Conservation (phyloP, 2,888 invertebrate species). For the Chrysina gloriosa region DNA sequence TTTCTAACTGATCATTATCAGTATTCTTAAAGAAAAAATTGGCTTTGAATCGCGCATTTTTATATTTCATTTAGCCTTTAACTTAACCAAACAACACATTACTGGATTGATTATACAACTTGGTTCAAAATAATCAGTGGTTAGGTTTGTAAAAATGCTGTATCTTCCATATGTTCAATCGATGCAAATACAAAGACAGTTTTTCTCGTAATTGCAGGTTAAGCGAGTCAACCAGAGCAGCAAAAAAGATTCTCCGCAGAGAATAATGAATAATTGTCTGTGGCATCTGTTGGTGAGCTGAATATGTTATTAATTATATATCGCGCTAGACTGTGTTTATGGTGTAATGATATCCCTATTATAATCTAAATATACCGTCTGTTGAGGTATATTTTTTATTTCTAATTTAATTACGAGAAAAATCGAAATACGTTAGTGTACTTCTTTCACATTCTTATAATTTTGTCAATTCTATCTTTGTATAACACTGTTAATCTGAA, state of each 20-base stretch:
- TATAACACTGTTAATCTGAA: slow-evolving; percentile 1
- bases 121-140: not conserved
- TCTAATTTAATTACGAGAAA: slow-evolving; percentile 39
- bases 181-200: slow-evolving; percentile 40
- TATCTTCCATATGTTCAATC: slow-evolving; percentile 45
- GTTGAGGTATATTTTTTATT: slow-evolving; percentile 48
- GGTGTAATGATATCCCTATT: slow-evolving; percentile 60
- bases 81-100: not conserved
- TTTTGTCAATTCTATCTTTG: not conserved
- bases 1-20: no score
- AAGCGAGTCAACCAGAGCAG: slow-evolving; percentile 50
- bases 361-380: slow-evolving; percentile 55
- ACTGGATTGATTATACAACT: not conserved
- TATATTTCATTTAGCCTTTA: no score
- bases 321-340: slow-evolving; percentile 55
- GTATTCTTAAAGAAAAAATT: no score
- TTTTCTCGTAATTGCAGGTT: slow-evolving; percentile 52
- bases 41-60: no score
- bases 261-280: slow-evolving; percentile 53
- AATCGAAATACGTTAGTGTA: not conserved
- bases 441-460: not conserved
- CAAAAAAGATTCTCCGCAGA: slow-evolving; percentile 47
- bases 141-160: not conserved
- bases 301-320: slow-evolving; percentile 59
- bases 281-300: slow-evolving; percentile 57